Base-by-base conservation (phyloP, 2,888 invertebrate genomes). In the Thera obeliscata region DNA sequence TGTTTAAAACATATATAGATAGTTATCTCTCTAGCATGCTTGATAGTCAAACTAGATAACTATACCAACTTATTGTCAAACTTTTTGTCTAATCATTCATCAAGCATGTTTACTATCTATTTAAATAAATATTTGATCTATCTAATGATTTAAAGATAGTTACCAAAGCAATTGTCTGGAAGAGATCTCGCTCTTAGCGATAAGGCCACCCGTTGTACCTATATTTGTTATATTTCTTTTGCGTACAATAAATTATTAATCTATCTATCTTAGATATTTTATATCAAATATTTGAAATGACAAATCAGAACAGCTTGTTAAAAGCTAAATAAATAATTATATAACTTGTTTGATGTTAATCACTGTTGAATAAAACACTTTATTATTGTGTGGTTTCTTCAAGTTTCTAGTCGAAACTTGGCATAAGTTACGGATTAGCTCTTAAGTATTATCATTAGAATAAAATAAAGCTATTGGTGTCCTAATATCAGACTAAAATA, bases 381-480 rank as follows among this genome's bases (percentile, higher is more conserved):
- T 49, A 33, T 12, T 61, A 62, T 38, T 54, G 56, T 59, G 48
- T 61, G 46, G 33, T 41, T 35, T 67, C 41, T 67, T 4, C 38
- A n/a, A 66, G 61, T 64, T 66, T 66, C 57, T 41, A 41, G 12
- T 56, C 35, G 57, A 62, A 64, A 64, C 46, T 66, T 64, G 46
- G 36, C 35, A 12, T 48, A 41, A 58, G 61, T 58, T 38, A 52
- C 60, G n/a, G n/a, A 63, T 41, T 69, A 67, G 70, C 43, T 50
- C 49, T 7, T 71, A 69, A 72, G 71, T 68, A 73, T 71, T 74
- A 61, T 64, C 69, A 72, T 70, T 78, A 78, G 68, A 74, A 61
- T 77, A 75, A 69, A 65, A 60, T 43, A 65, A 74, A 60, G 73
- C 76, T 73, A 67, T 70, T 71, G 67, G 70, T 76, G 74, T 76